A percentile compares a stretch with the other conserved stretches of the same genome.
Evolutionary conservation across 1,140 invertebrate species (phyloP).

Genomic region (Triops cancriformis): DNA sequence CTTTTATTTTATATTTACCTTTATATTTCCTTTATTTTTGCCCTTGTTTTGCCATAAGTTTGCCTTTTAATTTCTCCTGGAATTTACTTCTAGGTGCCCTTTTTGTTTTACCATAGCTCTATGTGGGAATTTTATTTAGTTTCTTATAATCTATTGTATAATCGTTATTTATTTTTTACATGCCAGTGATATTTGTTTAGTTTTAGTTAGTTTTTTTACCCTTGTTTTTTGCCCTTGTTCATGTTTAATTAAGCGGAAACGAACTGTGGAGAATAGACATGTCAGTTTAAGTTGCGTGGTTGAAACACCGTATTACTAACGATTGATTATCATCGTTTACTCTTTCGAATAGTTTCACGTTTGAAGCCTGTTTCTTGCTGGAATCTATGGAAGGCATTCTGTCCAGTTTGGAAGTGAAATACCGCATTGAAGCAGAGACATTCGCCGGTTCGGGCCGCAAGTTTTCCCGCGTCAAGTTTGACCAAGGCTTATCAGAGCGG

Average conservation of each 20-base stretch:
- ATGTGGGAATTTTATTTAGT: neutral
- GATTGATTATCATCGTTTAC: neutral
- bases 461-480: conserved; percentile 72
- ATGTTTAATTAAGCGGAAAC: neutral
- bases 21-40: too few species aligned
- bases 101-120: neutral
- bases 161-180: conserved; percentile 13
- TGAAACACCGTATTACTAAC: neutral
- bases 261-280: neutral
- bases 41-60: too few species aligned
- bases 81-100: too few species aligned
- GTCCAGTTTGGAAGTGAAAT: conserved; percentile 50
- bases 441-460: conserved; percentile 59
- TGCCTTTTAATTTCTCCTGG: too few species aligned
- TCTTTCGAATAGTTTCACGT: conserved; percentile 58
- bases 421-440: conserved; percentile 75
- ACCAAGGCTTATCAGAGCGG: conserved; percentile 39
- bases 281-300: neutral
- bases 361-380: conserved; percentile 75
- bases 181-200: too few species aligned
- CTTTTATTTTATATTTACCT: too few species aligned
- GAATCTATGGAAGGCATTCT: conserved; percentile 49
- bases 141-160: neutral
- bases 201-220: neutral
- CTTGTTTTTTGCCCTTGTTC: too few species aligned